A percentile compares a stretch with the other conserved stretches of the same genome.
Evolutionary conservation across 2,888 invertebrate genomes (phyloP).

Genomic region (Zonitis immaculata): DNA sequence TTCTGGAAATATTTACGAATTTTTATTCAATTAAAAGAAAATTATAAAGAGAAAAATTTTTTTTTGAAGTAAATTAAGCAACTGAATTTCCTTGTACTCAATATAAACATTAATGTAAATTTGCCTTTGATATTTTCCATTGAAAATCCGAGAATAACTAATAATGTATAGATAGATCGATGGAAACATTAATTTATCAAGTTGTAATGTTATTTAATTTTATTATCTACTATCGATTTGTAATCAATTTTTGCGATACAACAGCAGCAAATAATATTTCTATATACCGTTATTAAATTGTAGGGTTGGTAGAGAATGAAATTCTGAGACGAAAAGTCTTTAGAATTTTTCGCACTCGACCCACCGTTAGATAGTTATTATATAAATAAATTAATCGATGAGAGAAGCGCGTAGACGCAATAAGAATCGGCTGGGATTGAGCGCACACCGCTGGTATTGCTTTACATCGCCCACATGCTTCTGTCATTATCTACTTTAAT

Average conservation of each 20-base stretch:
- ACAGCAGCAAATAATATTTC: too few species aligned
- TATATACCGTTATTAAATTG: too few species aligned
- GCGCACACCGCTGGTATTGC: too few species aligned
- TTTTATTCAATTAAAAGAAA: constrained; percentile 2
- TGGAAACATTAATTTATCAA: not conserved
- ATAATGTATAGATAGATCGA: not conserved
- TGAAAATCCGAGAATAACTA: not conserved
- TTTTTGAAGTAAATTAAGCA: constrained; percentile 17
- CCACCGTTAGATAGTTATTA: too few species aligned
- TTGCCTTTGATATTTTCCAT: constrained; percentile 4
- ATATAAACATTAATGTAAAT: constrained; percentile 17
- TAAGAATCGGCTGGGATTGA: too few species aligned
- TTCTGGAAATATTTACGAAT: constrained; percentile 16
- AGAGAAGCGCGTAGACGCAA: too few species aligned
- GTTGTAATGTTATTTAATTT: not conserved
- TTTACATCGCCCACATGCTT: too few species aligned
- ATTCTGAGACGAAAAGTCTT: too few species aligned
- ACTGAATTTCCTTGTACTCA: constrained; percentile 11
- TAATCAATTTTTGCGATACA: not conserved
- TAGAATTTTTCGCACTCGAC: too few species aligned
- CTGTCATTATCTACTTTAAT: too few species aligned
- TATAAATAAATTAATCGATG: too few species aligned
- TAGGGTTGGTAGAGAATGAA: too few species aligned
- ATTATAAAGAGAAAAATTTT: not conserved
- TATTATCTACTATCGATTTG: not conserved